A percentile compares a stretch with the other conserved stretches of the same genome.
phyloP scores from a whole-genome alignment of 2,888 invertebrate species.

The Girardia tigrina region DNA sequence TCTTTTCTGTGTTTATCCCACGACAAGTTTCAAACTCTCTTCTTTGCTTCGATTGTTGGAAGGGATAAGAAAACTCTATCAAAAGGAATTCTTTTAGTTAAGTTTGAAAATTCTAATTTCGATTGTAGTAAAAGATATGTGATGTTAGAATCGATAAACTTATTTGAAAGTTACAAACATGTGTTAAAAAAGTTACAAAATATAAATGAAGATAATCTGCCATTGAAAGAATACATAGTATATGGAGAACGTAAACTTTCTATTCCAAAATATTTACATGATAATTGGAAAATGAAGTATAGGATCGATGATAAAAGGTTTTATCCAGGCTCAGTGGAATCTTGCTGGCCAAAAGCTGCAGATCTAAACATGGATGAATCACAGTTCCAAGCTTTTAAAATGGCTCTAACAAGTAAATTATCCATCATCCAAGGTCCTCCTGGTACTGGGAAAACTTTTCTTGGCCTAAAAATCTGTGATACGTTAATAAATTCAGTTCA shows the following conservation, averaged over 20 bases:
- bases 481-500: conserved; percentile 39
- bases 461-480: conserved; percentile 64
- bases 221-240: neutral
- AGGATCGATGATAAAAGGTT: too few relatives aligned
- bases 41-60: neutral
- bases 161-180: neutral
- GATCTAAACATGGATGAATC: neutral
- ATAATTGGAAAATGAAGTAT: too few relatives aligned
- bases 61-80: neutral
- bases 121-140: neutral
- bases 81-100: neutral
- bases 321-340: too few relatives aligned
- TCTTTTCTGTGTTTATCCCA: conserved; percentile 3
- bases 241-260: neutral
- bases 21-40: neutral
- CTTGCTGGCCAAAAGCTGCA: too few relatives aligned
- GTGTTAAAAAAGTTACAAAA: neutral
- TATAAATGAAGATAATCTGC: neutral
- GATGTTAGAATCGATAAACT: neutral
- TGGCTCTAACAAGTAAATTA: conserved; percentile 1
- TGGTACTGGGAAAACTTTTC: conserved; percentile 70
- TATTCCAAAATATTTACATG: too few relatives aligned
- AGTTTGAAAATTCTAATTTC: neutral
- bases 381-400: neutral
- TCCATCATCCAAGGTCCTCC: conserved; percentile 56